Base-by-base conservation (phyloP, 1,140 invertebrate genomes). In the Lutraria rhynchaena region DNA sequence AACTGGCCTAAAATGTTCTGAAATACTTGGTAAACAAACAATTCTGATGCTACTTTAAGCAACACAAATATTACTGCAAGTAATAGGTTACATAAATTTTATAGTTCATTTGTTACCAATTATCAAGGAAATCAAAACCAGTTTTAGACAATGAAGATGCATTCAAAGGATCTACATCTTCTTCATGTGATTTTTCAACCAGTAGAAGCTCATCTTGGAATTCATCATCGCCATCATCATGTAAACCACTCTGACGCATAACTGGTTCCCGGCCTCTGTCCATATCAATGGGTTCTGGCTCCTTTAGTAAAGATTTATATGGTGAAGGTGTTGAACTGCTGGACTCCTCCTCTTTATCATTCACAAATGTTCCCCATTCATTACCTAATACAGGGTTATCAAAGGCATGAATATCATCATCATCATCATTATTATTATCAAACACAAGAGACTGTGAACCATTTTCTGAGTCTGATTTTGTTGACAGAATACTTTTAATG, bases 51-150 rank as follows among this genome's bases (percentile, higher is more conserved):
- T n/a, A n/a, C n/a, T n/a, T n/a, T n/a, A n/a, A n/a, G n/a, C n/a
- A n/a, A n/a, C n/a, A n/a, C n/a, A n/a, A n/a, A n/a, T n/a, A n/a
- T n/a, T n/a, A n/a, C n/a, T n/a, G n/a, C n/a, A n/a, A n/a, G n/a
- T n/a, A n/a, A n/a, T n/a, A n/a, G n/a, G n/a, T n/a, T n/a, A n/a
- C n/a, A n/a, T n/a, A n/a, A n/a, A n/a, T n/a, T n/a, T n/a, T n/a
- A n/a, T n/a, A n/a, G n/a, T n/a, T n/a, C n/a, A n/a, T n/a, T 15
- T 35, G 11, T 81, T 65, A 81, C 78, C 78, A 81, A 49, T 81
- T 73, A 44, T 81, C 78, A 49, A 81, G 67, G 35, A 81, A 81
- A 24, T 73, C 78, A 53, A 81, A 81, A 1, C 78, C 78, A 37
- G 78, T 81, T 49, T 81, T 81, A 15, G 46, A 63, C 0, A 81